A percentile compares a stretch with the other conserved stretches of the same genome.
These are phyloP conservation scores for Dasyornis broadbenti DNA, from an alignment of 2,113 vertebrate species.

Conservation along the genomic window DNA sequence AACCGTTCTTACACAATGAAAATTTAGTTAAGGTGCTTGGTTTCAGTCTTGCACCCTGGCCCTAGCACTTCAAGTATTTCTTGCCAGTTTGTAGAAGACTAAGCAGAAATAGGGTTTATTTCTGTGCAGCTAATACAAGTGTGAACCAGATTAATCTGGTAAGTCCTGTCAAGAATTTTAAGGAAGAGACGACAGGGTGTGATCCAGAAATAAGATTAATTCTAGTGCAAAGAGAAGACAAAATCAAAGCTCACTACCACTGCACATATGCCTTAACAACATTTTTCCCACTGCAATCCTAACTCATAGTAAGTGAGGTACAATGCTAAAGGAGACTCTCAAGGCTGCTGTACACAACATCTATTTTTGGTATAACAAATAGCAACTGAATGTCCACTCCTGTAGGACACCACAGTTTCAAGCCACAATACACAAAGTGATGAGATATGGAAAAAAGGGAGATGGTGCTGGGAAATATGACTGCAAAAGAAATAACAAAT, in stretches of 20 bases:
- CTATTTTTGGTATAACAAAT: not conserved
- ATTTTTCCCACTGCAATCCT: not conserved
- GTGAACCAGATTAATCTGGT: not conserved
- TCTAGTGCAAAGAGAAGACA: not conserved
- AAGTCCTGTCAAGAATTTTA: not conserved
- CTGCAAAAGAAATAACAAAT: not conserved
- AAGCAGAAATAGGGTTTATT: not conserved
- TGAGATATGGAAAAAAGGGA: not conserved
- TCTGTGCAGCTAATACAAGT: not conserved
- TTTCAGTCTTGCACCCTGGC: not conserved
- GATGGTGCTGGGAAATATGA: not conserved
- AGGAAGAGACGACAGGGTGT: not conserved
- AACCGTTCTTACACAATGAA: not conserved
- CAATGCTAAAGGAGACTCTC: not conserved
- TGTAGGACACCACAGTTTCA: not conserved
- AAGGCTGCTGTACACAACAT: not conserved
- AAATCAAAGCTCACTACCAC: not conserved
- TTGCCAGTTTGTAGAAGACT: not conserved
- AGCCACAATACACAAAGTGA: accelerated
- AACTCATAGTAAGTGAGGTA: not conserved
- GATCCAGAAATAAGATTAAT: not conserved
- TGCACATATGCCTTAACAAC: not conserved
- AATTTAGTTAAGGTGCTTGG: too few relatives aligned
- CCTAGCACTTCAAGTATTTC: not conserved
- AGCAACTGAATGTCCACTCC: not conserved